Percentiles rank a stretch among this genome's conserved stretches.
Conservation (phyloP, 2,888 invertebrate genomes). For the Iselma pallidipennis region DNA sequence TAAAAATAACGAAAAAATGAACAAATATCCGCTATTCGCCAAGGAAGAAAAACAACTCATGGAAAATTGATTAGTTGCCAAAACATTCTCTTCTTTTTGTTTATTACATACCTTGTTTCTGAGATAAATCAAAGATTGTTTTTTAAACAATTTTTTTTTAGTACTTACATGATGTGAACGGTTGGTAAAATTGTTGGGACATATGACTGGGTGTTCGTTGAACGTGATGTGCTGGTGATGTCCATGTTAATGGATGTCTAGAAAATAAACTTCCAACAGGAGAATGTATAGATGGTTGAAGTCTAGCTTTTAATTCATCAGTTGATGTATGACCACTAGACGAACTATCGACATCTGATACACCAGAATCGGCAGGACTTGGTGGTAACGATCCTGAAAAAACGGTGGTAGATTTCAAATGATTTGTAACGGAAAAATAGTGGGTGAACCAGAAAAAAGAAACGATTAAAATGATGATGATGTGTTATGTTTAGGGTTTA, state of each 20-base stretch:
- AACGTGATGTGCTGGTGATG: slow-evolving; percentile 38
- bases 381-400: slow-evolving; percentile 89
- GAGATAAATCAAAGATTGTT: not conserved
- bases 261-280: slow-evolving; percentile 46
- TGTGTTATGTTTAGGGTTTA: not conserved
- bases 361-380: slow-evolving; percentile 96
- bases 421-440: slow-evolving; percentile 5
- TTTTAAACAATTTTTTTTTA: not conserved
- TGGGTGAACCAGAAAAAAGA: not conserved
- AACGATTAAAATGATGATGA: not conserved
- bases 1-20: slow-evolving; percentile 23
- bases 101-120: not conserved
- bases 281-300: slow-evolving; percentile 65
- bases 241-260: slow-evolving; percentile 43
- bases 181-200: slow-evolving; percentile 47
- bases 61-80: slow-evolving; percentile 12
- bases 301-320: slow-evolving; percentile 84
- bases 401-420: slow-evolving; percentile 23
- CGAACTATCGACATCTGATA: slow-evolving; percentile 95
- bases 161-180: slow-evolving; percentile 47
- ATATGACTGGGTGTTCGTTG: slow-evolving; percentile 40
- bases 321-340: slow-evolving; percentile 75
- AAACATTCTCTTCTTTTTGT: not conserved
- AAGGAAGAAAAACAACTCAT: slow-evolving; percentile 18
- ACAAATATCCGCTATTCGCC: slow-evolving; percentile 10